Evolutionary conservation across 2,888 invertebrate genomes (phyloP), one percentile per base, ranked within the genome.

Genomic region (Gymnosoma rotundatum): DNA sequence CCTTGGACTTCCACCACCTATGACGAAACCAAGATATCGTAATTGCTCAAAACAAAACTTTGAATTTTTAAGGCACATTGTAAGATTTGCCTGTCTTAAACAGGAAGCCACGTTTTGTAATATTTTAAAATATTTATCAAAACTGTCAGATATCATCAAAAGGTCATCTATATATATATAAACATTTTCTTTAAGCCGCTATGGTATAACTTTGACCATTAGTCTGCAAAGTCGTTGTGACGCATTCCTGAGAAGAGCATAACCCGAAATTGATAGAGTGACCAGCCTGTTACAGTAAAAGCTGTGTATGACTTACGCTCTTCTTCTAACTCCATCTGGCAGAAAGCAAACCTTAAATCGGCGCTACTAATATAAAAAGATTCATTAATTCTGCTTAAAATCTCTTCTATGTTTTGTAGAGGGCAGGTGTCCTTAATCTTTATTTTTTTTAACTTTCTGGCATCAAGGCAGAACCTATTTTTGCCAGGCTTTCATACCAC

Each of bases 311-410:
- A 36, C 8, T 64, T 60, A n/a, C 78, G 74, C 16, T 76, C 56
- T 0, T 81, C 81, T 0, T 84, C 79, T 32, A 82, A 52, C 12
- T 64, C 70, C 7, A 75, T 58, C n/a, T 81, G 67, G 69, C 74
- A 80, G 38, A 79, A 73, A 6, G 73, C 73, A 12, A 58, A 75
- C n/a, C 84, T 83, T 2, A 86, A 38, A 18, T 86, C 86, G 76
- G 90, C 88, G 6, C 78, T 75, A 14, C 64, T 87, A 0, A 90
- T 83, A 20, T 86, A 87, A 45, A 88, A 85, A 14, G 90, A 69
- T 0, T 89, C 87, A 12, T 83, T 78, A 0, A 75, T 58, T 1
- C 73, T 83, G 8, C 83, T 67, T 38, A 88, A 88, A 14, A 73
- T 52, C n/a, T 87, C 78, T 20, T 73, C 74, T 6, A 74, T 74